Evolutionary conservation across 2,888 invertebrate genomes (phyloP), one percentile per base, ranked within the genome.

Genomic region (Orchestes rusci): DNA sequence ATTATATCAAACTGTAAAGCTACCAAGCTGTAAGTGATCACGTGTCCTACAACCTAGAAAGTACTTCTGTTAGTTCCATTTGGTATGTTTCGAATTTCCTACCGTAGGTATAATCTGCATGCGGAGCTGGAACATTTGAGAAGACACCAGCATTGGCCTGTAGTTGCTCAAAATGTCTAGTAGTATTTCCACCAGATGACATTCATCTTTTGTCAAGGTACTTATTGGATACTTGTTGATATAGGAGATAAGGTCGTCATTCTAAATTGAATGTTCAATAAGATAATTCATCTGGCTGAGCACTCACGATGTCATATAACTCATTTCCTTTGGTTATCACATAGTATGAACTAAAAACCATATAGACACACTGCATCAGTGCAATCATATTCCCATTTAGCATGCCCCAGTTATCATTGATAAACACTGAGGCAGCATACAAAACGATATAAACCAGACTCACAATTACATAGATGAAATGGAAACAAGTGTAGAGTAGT

Each of bases 191-290:
- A 53, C 52, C 30, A 36, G 59, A 57, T 62, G 59, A 15, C 51
- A 43, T 19, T 61, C 59, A 44, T 63, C 61, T 13, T 50, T 50
- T 31, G 51, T 54, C 18, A 63, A 48, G 48, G 53, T 56, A 48
- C 56, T 63, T 39, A 62, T 58, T 16, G 60, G 60, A 51, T 57
- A 63, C 52, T 56, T 59, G 50, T 56, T 59, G 32, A 63, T 45
- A 44, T 55, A 60, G n/a, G 59, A 58, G 43, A 61, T 48, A 18
- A 61, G 56, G 44, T 59, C 60, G 35, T 59, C 54, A 38, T 50
- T 59, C 63, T 63, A 51, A 47, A 59, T 59, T 15, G n/a, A 35
- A 12, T 28, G 29, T 31, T 18, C 13, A 7, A 34, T 28, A 16
- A 10, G 2, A 23, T 2, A 19, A 43, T 29, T 37, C 17, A 36